Base-by-base conservation (phyloP, 2,113 vertebrate genomes). In the Hemicordylus capensis region DNA sequence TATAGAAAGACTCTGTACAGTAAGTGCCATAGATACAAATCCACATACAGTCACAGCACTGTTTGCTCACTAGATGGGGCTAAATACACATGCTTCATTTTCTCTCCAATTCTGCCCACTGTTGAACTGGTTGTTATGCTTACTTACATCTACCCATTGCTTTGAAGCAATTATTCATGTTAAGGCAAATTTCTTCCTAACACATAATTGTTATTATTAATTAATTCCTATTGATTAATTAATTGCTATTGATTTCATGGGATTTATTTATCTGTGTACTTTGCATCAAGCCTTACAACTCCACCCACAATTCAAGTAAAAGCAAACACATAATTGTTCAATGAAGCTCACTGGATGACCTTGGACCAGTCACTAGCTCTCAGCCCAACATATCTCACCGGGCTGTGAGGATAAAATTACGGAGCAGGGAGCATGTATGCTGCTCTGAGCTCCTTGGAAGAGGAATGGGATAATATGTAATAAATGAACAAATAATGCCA, bases 11-110 rank as follows among this genome's bases (percentile, higher is more conserved):
- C 14, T 66, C 2, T 17, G 24, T 5, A 56, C 9, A 24, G 44
- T 37, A 37, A 58, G 44, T 86, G 14, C 28, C 10, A 39, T 31
- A 7, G 2, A 28, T 59, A 78, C 7, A 59, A 44, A 78, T 70
- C 20, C 12, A 61, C 15, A 44, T 20, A 31, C 37, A 44, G 80
- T 34, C 12, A 51, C 87, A 84, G n/a, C 9, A 83, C 0, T 44
- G 3, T 6, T 83, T n/a, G 44, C 46, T 80, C 94, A 92, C 87
- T 48, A 91, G 94, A 89, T 91, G 92, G 94, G 48, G 87, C 3
- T 26, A 42, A 0, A 85, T 58, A 64, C 26, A 64, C 66, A 78
- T 31, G 61, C 44, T 77, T 83, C 44, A 67, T 76, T 77, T 72
- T 56, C 4, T 26, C 28, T 85, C n/a, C 19, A 67, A 69, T 81